These are phyloP conservation scores for Pseudoatta argentina DNA, from an alignment of 1,140 invertebrate species.

Conservation along the genomic window DNA sequence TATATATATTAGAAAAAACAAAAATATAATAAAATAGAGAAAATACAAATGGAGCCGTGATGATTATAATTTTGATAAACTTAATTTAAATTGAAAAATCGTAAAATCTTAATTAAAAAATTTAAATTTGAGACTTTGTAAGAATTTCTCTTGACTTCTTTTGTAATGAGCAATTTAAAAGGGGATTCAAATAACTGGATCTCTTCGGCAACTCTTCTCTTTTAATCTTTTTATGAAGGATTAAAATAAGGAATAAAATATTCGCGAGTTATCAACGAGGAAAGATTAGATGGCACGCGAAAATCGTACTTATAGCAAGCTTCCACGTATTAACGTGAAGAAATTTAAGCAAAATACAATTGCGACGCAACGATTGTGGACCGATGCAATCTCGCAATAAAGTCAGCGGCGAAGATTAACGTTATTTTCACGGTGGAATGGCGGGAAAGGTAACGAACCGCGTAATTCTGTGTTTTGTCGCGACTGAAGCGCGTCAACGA, in stretches of 20 bases:
- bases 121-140: no score
- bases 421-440: slow-evolving; percentile 41
- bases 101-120: no score
- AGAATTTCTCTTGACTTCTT: not conserved
- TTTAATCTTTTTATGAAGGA: not conserved
- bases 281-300: not conserved
- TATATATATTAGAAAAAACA: not conserved
- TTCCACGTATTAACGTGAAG: not conserved
- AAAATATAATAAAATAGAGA: no score
- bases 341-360: slow-evolving; percentile 14
- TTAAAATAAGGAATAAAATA: not conserved
- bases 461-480: slow-evolving; percentile 55
- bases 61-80: not conserved
- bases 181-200: not conserved
- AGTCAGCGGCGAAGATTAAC: slow-evolving; percentile 42
- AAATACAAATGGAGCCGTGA: not conserved
- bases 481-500: slow-evolving; percentile 45
- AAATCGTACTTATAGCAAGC: not conserved
- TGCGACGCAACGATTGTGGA: slow-evolving; percentile 12
- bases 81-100: not conserved
- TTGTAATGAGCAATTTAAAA: not conserved
- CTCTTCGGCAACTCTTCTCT: not conserved
- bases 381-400: slow-evolving; percentile 19
- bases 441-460: slow-evolving; percentile 39
- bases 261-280: not conserved